Conservation (phyloP, 1,140 invertebrate genomes). For the Drosophila littoralis region DNA sequence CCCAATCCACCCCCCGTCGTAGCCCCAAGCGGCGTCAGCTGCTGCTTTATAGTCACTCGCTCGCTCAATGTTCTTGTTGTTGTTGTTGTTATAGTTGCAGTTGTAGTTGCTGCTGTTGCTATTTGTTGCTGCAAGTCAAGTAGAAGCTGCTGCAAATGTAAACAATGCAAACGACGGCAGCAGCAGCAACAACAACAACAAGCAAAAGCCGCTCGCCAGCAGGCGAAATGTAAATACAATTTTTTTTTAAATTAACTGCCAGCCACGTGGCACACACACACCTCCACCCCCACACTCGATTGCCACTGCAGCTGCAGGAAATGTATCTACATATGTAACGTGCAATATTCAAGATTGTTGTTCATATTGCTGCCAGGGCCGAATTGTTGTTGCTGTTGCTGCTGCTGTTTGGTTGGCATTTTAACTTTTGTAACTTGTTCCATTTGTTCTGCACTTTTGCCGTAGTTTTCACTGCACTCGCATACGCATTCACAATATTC, state of each 20-base stretch:
- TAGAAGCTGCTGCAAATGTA: conserved; percentile 77
- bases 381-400: conserved; percentile 27
- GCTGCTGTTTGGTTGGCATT: conserved; percentile 67
- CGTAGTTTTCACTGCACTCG: conserved; percentile 57
- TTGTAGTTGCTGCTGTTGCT: conserved; percentile 18
- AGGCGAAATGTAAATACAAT: conserved; percentile 78
- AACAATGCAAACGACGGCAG: conserved; percentile 64
- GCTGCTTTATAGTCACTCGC: conserved; percentile 44
- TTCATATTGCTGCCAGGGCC: conserved; percentile 72
- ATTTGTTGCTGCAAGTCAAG: conserved; percentile 72
- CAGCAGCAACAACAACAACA: conserved; percentile 21
- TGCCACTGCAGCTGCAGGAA: conserved; percentile 65
- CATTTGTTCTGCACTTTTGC: conserved; percentile 77
- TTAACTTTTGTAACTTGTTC: conserved; percentile 77
- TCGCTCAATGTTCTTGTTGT: conserved; percentile 11
- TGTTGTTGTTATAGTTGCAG: conserved; percentile 32
- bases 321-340: conserved; percentile 81
- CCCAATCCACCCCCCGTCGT: conserved; percentile 6
- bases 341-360: conserved; percentile 80
- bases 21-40: conserved; percentile 61
- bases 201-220: conserved; percentile 44
- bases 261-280: conserved; percentile 54
- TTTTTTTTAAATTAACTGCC: conserved; percentile 75
- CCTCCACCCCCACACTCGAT: background rate
- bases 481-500: conserved; percentile 40